A percentile compares a stretch with the other conserved stretches of the same genome.
phyloP scores from a whole-genome alignment of 2,888 invertebrate species.

The Cepaea hortensis region DNA sequence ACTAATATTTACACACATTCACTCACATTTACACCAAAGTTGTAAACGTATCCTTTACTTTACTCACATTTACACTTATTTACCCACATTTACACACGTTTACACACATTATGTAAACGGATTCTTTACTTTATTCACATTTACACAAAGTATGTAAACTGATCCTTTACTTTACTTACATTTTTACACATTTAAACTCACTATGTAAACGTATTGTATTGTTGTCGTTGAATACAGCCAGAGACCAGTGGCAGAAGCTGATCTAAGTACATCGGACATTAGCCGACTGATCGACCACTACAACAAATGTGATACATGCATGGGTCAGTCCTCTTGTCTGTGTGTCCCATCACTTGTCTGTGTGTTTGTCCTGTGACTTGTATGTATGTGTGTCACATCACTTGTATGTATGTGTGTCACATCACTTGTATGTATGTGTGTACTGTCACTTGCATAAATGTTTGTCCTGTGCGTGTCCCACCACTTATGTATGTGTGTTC shows the following conservation, averaged over 20 bases:
- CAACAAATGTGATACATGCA: constrained; percentile 3
- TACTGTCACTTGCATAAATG: not conserved
- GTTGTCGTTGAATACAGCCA: not conserved
- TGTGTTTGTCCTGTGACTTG: not conserved
- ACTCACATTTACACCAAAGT: too few species aligned
- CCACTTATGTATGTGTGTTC: not conserved
- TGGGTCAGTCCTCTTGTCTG: not conserved
- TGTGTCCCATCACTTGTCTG: not conserved
- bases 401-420: not conserved
- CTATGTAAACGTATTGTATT: too few species aligned
- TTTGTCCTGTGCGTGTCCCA: not conserved
- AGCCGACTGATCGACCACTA: not conserved
- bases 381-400: not conserved
- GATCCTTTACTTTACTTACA: too few species aligned
- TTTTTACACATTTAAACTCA: too few species aligned
- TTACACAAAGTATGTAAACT: too few species aligned
- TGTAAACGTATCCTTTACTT: too few species aligned
- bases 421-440: not conserved
- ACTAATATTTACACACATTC: too few species aligned
- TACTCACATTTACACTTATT: too few species aligned
- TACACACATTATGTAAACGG: too few species aligned
- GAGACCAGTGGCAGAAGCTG: not conserved
- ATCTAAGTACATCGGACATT: not conserved
- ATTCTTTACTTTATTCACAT: too few species aligned
- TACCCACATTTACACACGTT: too few species aligned